These are phyloP conservation scores for Papilio polyxenes DNA, from an alignment of 1,140 invertebrate genomes.

Conservation along the genomic window DNA sequence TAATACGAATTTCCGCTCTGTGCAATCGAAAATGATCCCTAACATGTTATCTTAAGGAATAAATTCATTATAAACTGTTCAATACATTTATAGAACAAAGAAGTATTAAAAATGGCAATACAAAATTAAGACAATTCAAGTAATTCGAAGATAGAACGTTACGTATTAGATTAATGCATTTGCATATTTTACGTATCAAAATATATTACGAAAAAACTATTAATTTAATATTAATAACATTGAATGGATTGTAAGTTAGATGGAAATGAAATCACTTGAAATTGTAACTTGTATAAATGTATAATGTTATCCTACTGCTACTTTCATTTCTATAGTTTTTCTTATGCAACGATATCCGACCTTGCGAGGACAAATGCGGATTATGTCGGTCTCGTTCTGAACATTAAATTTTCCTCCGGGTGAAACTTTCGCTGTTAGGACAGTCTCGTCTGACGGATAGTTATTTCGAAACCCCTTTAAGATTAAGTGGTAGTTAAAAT, in stretches of 20 bases:
- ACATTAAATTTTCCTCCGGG: background rate
- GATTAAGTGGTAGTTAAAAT: background rate
- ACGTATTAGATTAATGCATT: no score
- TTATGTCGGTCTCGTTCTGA: background rate
- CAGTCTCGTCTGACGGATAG: background rate
- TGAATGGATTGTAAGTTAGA: no score
- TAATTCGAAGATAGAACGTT: background rate
- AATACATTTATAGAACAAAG: slow-evolving; percentile 1
- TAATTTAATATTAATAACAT: no score
- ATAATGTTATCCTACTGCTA: no score
- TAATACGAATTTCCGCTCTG: background rate
- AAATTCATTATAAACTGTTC: background rate
- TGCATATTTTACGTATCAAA: background rate
- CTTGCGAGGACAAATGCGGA: background rate
- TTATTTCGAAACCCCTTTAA: background rate
- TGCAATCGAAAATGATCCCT: background rate
- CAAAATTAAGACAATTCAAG: slow-evolving; percentile 1
- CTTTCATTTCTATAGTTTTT: no score
- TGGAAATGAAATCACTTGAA: no score
- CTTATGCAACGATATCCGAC: background rate
- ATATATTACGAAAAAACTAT: background rate
- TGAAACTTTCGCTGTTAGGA: background rate
- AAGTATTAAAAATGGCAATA: background rate
- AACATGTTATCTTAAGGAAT: background rate
- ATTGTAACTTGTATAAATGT: no score